Evolutionary conservation across 2,888 invertebrate species (phyloP), one percentile per base, ranked within the genome.

Genomic region (Deroplatys truncata): DNA sequence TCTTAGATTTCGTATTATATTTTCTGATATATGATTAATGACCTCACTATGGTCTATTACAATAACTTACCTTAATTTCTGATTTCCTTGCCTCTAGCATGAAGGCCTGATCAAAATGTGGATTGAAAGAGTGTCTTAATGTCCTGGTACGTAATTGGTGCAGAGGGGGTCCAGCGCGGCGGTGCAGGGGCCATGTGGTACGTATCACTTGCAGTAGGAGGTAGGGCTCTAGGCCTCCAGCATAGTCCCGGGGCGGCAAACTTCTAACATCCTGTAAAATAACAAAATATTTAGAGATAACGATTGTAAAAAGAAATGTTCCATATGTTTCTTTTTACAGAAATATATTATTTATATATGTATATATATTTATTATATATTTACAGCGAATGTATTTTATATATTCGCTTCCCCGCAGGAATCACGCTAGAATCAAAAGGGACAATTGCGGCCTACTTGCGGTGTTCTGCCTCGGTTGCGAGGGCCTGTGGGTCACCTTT

Each of bases 171-270:
- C 92, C 92, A 86, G 93, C 93, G 89, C 93, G 91, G 88, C 92
- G 84, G 20, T 90, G 89, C n/a, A 90, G 92, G 13, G 92, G 92
- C 93, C 93, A 93, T 28, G 93, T 92, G 90, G 92, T 91, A 89
- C 93, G 93, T 35, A 92, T 91, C 31, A 93, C 92, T 89, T 92
- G 92, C 56, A 93, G 89, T 88, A 92, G 91, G 72, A 93, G 93
- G 91, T 93, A 93, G 88, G 93, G 93, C 90, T 93, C 93, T 84
- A 93, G 86, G 25, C 93, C 92, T 89, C 94, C 93, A 90, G 94
- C 93, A 91, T 94, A 94, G 91, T 94, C 93, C 90, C 94, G 93
- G 43, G 93, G 93, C 8, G 94, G 94, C 90, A 94, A 93, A 89
- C 93, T 93, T 86, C 93, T 92, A 85, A 94, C 92, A 89, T 94